Percentiles rank a stretch among this genome's conserved stretches.
Conservation (phyloP, 2,797 vertebrate species). For the Chiloscyllium punctatum region DNA sequence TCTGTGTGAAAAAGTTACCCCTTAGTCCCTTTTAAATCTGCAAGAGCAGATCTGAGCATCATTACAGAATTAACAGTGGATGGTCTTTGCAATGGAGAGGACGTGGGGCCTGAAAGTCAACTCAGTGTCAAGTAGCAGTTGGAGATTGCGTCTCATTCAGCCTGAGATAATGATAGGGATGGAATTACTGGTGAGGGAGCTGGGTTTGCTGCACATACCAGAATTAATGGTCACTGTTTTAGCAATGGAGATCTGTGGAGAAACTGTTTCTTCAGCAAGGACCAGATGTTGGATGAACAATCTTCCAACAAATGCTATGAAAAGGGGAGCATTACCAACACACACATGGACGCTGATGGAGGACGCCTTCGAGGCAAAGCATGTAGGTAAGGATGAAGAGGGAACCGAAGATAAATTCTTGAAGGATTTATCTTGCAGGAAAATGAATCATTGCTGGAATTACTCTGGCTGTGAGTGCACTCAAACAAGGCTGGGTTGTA, state of each 20-base stretch:
- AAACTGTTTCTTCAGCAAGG: background rate
- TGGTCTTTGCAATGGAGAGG: too few relatives aligned
- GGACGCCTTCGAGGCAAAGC: background rate
- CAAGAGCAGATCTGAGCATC: background rate
- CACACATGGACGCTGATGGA: background rate
- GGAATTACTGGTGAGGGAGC: background rate
- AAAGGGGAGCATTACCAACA: background rate
- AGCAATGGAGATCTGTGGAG: background rate
- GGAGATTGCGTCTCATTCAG: background rate
- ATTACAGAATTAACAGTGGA: background rate
- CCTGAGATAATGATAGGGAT: background rate
- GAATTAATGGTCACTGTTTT: background rate
- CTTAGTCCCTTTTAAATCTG: too few relatives aligned
- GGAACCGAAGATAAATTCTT: background rate
- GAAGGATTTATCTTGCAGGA: background rate
- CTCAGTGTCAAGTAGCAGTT: background rate
- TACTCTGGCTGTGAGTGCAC: background rate
- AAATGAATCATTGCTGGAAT: background rate
- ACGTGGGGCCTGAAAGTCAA: background rate
- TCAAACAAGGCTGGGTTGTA: background rate
- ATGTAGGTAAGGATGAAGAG: background rate
- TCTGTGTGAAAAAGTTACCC: too few relatives aligned
- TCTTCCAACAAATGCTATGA: background rate
- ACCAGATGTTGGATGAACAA: background rate
- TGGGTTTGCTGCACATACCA: background rate